Evolutionary conservation across 2,113 vertebrate species (phyloP).

Genomic region (Leptobrachium leishanense): DNA sequence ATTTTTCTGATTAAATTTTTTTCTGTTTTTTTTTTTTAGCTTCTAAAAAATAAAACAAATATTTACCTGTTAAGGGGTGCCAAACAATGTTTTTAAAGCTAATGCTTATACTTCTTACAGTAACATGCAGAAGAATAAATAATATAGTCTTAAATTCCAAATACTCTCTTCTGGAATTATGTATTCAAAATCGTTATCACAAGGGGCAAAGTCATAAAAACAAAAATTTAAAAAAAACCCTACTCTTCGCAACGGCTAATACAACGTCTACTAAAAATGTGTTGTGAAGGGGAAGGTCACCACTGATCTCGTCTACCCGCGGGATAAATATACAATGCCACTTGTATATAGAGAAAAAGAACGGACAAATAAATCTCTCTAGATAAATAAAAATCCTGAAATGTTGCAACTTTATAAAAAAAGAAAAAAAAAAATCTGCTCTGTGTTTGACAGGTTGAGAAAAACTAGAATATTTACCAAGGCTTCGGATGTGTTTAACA

Average conservation of each 20-base stretch:
- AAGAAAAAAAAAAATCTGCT: background rate
- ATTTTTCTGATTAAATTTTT: background rate
- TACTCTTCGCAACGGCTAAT: background rate
- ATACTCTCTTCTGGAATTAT: too few relatives aligned
- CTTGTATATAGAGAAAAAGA: conserved; percentile 14
- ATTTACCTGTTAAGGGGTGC: background rate
- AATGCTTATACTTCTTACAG: conserved; percentile 61
- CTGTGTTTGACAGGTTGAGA: background rate
- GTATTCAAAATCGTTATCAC: too few relatives aligned
- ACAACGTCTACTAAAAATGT: background rate
- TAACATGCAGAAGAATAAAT: conserved; percentile 52
- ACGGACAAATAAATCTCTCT: background rate
- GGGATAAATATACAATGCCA: conserved; percentile 9
- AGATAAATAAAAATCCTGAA: conserved; percentile 48
- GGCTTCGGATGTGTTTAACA: background rate
- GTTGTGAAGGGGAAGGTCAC: too few relatives aligned
- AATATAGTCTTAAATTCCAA: too few relatives aligned
- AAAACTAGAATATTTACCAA: conserved; percentile 13
- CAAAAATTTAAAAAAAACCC: background rate
- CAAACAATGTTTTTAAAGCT: conserved; percentile 42
- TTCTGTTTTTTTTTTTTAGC: background rate
- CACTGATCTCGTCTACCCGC: background rate
- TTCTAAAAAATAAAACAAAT: background rate
- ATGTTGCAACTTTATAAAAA: conserved; percentile 23
- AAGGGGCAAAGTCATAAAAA: background rate